These are phyloP conservation scores for Falcunculus frontatus DNA, from an alignment of 2,113 vertebrate genomes.

Conservation along the genomic window DNA sequence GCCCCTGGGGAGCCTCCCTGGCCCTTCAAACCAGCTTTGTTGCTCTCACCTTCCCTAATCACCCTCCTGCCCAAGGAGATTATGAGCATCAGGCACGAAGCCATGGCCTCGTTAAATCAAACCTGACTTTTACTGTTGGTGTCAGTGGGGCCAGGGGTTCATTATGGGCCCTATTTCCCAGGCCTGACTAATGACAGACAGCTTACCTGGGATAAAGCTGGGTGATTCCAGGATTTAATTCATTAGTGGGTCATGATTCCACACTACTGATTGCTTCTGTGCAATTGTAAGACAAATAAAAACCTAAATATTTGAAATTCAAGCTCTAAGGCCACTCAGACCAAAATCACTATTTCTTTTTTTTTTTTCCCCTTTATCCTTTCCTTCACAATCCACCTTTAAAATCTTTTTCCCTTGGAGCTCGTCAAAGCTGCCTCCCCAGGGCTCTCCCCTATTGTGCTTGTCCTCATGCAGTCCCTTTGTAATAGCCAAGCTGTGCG, in stretches of 20 bases:
- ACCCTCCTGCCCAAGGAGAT: background rate
- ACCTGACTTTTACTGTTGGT: background rate
- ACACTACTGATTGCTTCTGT: background rate
- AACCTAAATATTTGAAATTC: background rate
- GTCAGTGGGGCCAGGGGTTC: background rate
- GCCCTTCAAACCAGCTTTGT: background rate
- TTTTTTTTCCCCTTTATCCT: background rate
- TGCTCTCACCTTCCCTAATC: background rate
- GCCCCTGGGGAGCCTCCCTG: background rate
- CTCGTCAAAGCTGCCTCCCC: conserved; percentile 14
- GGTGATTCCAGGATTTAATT: background rate
- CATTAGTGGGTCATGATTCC: background rate
- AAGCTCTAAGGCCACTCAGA: background rate
- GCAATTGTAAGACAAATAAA: background rate
- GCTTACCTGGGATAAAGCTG: background rate
- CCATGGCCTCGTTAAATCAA: background rate
- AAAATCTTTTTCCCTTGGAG: conserved; percentile 6
- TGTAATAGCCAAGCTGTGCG: conserved; percentile 15
- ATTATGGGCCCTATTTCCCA: background rate
- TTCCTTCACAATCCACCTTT: conserved; percentile 10
- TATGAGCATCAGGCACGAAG: background rate
- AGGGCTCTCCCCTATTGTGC: background rate
- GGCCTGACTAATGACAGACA: background rate
- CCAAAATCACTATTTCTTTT: background rate
- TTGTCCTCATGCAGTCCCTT: background rate